These are phyloP conservation scores for Anthophora plumipes DNA, from an alignment of 2,888 invertebrate species.

Conservation along the genomic window DNA sequence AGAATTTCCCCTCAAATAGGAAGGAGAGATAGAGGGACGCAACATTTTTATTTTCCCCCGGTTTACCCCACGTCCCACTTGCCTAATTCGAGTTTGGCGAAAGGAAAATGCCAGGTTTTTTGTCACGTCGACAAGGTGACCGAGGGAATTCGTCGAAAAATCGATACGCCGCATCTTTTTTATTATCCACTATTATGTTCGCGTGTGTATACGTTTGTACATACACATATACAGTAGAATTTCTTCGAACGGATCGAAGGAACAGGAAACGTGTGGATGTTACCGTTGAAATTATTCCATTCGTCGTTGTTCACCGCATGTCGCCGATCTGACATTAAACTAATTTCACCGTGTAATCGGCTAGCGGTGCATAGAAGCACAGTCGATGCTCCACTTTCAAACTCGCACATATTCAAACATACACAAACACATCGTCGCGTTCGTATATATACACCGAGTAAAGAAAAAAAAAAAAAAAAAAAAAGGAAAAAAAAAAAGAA, in stretches of 20 bases:
- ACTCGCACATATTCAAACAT: too few species aligned
- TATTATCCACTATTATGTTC: background rate
- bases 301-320: background rate
- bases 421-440: too few species aligned
- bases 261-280: conserved; percentile 29
- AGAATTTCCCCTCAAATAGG: too few species aligned
- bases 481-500: background rate
- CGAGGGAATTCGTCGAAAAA: conserved; percentile 28
- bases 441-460: too few species aligned
- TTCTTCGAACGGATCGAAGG: background rate
- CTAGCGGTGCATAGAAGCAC: background rate
- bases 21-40: too few species aligned
- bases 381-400: conserved; percentile 25
- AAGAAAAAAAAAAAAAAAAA: background rate
- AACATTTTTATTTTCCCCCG: too few species aligned
- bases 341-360: conserved; percentile 42
- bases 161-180: conserved; percentile 36
- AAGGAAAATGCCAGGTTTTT: conserved; percentile 24
- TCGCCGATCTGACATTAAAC: conserved; percentile 27
- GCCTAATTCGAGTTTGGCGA: conserved; percentile 8
- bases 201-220: background rate
- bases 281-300: background rate
- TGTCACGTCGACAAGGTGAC: conserved; percentile 22
- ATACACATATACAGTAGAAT: background rate
- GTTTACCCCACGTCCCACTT: conserved; percentile 17